A percentile compares a stretch with the other conserved stretches of the same genome.
Conservation (phyloP, 2,888 invertebrate species). For the Exephanes ischioxanthus region DNA sequence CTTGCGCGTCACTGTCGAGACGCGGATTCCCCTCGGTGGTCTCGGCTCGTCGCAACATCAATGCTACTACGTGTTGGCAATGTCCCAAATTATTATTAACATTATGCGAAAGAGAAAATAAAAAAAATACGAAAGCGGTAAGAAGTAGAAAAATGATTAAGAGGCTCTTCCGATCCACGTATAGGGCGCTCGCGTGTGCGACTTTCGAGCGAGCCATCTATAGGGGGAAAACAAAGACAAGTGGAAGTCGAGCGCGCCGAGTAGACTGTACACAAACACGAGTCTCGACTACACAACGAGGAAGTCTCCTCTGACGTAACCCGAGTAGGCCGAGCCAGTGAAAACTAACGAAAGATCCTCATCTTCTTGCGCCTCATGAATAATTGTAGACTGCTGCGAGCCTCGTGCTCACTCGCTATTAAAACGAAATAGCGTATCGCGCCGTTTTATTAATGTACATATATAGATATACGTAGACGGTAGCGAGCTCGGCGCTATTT, state of each 20-base stretch:
- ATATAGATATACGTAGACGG: neutral
- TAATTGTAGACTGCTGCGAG: constrained; percentile 47
- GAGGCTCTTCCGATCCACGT: neutral
- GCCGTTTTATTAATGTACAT: constrained; percentile 24
- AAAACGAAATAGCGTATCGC: constrained; percentile 48
- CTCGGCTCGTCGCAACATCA: neutral
- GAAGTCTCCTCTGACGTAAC: constrained; percentile 67
- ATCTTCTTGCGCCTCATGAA: constrained; percentile 68
- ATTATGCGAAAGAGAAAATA: constrained; percentile 13
- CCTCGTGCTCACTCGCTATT: constrained; percentile 55
- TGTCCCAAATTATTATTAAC: constrained; percentile 38
- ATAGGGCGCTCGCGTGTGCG: constrained; percentile 30
- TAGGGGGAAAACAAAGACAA: constrained; percentile 37
- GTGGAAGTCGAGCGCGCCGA: constrained; percentile 53
- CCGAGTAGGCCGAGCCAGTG: constrained; percentile 57
- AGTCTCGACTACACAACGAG: constrained; percentile 46
- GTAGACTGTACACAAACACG: constrained; percentile 10
- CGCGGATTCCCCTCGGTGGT: constrained; percentile 9
- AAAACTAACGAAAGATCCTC: constrained; percentile 69
- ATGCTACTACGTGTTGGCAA: neutral
- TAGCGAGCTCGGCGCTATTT: neutral
- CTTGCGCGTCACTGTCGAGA: constrained; percentile 45
- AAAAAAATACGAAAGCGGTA: neutral
- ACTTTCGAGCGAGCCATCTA: constrained; percentile 53
- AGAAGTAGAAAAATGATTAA: constrained; percentile 7